These are phyloP conservation scores for Cheilosia variabilis DNA, from an alignment of 2,888 invertebrate genomes.

Conservation along the genomic window DNA sequence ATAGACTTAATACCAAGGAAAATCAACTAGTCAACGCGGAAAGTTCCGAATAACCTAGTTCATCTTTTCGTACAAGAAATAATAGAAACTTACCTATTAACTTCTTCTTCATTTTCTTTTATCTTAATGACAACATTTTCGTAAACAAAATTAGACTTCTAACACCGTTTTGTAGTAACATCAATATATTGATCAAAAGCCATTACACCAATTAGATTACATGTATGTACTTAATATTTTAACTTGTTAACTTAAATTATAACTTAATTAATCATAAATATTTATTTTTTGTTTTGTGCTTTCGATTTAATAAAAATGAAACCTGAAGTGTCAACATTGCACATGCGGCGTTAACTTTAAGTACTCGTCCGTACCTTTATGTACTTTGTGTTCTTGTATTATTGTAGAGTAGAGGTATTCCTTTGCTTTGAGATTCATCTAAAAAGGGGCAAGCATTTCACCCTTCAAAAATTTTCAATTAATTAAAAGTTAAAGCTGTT, in stretches of 20 bases:
- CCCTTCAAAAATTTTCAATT: neutral
- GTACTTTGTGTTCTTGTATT: constrained; percentile 61
- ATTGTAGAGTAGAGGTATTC: constrained; percentile 67
- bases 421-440: constrained; percentile 70
- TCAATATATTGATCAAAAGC: constrained; percentile 59
- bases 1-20: no score
- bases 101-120: no score
- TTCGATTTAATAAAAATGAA: constrained; percentile 1
- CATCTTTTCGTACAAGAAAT: no score
- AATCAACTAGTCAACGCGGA: no score
- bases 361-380: neutral
- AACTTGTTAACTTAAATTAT: constrained; percentile 33
- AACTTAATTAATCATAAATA: constrained; percentile 16
- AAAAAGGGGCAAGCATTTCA: neutral
- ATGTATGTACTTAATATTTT: constrained; percentile 21
- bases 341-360: neutral
- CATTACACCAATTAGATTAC: constrained; percentile 44
- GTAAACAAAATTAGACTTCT: neutral
- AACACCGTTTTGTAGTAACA: constrained; percentile 13
- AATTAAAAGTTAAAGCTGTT: neutral
- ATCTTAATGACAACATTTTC: no score
- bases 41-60: no score
- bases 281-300: constrained; percentile 1
- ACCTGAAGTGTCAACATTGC: constrained; percentile 37
- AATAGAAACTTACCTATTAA: no score